Evolutionary conservation across 2,113 vertebrate species (phyloP).

Genomic region (Serilophus lunatus): DNA sequence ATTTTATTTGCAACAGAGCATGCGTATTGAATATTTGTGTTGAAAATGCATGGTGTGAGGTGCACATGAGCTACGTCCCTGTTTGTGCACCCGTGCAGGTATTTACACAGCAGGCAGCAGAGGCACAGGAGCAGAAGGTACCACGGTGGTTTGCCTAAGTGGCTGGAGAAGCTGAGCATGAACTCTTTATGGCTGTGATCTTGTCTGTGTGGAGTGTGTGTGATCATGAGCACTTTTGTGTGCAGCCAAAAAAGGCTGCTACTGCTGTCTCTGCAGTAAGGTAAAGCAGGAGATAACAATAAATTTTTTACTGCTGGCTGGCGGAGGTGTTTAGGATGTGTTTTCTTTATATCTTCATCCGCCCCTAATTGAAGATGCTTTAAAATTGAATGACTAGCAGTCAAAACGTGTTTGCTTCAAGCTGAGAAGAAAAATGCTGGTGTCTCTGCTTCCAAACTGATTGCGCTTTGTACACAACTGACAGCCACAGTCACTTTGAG

Average conservation of each 20-base stretch:
- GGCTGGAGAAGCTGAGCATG: background rate
- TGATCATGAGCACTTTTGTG: conserved; percentile 8
- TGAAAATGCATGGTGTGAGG: background rate
- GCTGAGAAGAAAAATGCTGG: conserved; percentile 84
- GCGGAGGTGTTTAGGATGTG: conserved; percentile 78
- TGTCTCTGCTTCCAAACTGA: conserved; percentile 79
- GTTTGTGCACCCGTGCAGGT: background rate
- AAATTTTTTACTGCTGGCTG: conserved; percentile 74
- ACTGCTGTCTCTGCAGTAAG: conserved; percentile 35
- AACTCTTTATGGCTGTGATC: background rate
- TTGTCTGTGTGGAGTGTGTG: conserved; percentile 8
- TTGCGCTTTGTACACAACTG: conserved; percentile 82
- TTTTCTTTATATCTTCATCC: conserved; percentile 83
- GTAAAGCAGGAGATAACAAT: conserved; percentile 74
- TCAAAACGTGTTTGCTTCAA: conserved; percentile 85
- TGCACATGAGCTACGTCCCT: background rate
- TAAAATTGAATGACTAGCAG: conserved; percentile 85
- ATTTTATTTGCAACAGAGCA: background rate
- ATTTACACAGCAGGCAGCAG: background rate
- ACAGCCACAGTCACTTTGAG: conserved; percentile 84
- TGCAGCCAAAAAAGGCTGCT: conserved; percentile 47
- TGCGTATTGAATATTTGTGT: background rate
- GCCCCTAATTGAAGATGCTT: conserved; percentile 84
- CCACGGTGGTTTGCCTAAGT: background rate
- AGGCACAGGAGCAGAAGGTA: background rate